These are phyloP conservation scores for Alitta virens DNA, from an alignment of 2,888 invertebrate species.

Conservation along the genomic window DNA sequence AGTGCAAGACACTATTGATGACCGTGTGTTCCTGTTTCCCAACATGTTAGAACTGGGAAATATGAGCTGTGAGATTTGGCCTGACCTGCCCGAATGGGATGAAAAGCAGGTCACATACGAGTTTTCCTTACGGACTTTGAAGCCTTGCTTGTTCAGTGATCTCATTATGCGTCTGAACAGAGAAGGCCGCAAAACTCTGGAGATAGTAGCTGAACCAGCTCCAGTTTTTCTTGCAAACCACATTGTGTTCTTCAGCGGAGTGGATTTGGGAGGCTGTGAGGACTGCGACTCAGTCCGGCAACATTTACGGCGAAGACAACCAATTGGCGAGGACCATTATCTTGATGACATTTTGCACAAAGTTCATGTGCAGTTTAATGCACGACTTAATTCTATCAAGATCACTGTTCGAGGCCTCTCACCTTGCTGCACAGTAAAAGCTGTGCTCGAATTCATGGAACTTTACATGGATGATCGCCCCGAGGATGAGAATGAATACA, in stretches of 20 bases:
- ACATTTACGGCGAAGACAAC: conserved; percentile 15
- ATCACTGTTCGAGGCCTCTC: conserved; percentile 32
- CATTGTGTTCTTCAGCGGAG: conserved; percentile 32
- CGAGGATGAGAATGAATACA: conserved; percentile 26
- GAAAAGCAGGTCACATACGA: conserved; percentile 37
- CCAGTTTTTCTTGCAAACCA: conserved; percentile 35
- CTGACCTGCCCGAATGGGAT: conserved; percentile 36
- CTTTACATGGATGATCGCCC: conserved; percentile 33
- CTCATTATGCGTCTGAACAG: conserved; percentile 27
- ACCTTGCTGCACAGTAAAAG: conserved; percentile 35
- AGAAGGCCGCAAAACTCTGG: conserved; percentile 28
- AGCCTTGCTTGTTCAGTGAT: conserved; percentile 31
- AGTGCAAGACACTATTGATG: conserved; percentile 7
- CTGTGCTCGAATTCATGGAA: conserved; percentile 33
- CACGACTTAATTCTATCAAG: conserved; percentile 28
- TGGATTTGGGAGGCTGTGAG: conserved; percentile 35
- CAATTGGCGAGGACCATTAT: conserved; percentile 12
- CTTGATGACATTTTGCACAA: conserved; percentile 34
- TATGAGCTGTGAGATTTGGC: conserved; percentile 33
- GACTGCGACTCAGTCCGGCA: conserved; percentile 29
- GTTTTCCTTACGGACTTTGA: conserved; percentile 26
- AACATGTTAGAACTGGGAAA: conserved; percentile 31
- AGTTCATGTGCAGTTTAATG: conserved; percentile 32
- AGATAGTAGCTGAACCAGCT: conserved; percentile 32
- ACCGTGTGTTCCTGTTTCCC: conserved; percentile 28